Base-by-base conservation (phyloP, 2,113 vertebrate genomes). In the Strix uralensis region DNA sequence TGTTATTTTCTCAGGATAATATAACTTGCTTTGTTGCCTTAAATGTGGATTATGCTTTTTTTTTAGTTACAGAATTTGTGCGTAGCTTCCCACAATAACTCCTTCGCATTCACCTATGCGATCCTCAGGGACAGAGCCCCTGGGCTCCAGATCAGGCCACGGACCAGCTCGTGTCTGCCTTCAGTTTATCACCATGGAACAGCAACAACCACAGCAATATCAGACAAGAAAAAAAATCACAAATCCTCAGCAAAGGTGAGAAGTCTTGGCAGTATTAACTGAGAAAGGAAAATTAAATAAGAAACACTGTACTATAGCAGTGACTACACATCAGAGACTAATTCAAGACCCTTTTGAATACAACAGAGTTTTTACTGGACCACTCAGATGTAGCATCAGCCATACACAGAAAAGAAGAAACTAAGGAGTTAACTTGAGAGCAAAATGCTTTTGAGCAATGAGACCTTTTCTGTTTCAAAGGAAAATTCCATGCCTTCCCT, bases 401-500 rank as follows among this genome's bases (percentile, higher is more conserved):
- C 42, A 59, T 36, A 34, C 4, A 49, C 1, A 86, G 69, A 62
- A 65, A 72, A 82, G 55, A 78, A 80, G 79, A 78, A 84, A 86
- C 27, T 85, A 55, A 79, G 36, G 81, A 87, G 54, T 79, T 97
- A 88, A 95, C 69, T 51, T 75, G 54, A 79, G 62, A 88, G 58
- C 18, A 89, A 94, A 92, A 84, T 71, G n/a, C 59, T 88, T 72
- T 34, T 42, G 42, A 94, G 71, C 38, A 81, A 88, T 51, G n/a
- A 95, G 66, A 82, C 26, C 34, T 92, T 92, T 91, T 91, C 62
- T 52, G n/a, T 88, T 90, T 90, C 78, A 94, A 80, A 96, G 81
- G 92, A 95, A 91, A 96, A 95, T 95, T 92, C 86, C 10, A 0
- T 65, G 81, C 38, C 83, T 97, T 87, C 66, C 58, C 78, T 95